phyloP scores from a whole-genome alignment of 2,888 invertebrate genomes.

The Spicauda simplicius region DNA sequence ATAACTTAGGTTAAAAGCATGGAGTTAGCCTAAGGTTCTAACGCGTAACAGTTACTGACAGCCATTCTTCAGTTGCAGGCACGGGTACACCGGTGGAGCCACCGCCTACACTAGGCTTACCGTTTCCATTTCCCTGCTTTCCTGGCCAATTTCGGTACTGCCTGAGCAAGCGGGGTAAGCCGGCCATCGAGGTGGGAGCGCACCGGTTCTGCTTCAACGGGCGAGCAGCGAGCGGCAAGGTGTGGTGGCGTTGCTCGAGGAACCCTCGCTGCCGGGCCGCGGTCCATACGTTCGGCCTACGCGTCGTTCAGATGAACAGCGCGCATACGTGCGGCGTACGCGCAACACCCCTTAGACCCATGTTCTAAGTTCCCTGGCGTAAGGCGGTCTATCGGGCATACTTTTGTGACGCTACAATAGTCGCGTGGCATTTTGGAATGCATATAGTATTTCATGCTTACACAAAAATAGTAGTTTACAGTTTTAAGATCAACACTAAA shows the following conservation, averaged over 20 bases:
- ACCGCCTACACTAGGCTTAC: constrained; percentile 73
- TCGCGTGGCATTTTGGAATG: too few species aligned
- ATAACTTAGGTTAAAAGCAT: neutral
- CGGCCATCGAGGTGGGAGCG: constrained; percentile 79
- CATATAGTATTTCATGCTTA: too few species aligned
- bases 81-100: constrained; percentile 56
- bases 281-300: constrained; percentile 77
- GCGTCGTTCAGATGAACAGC: constrained; percentile 81
- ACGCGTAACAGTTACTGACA: constrained; percentile 52
- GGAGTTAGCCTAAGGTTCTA: neutral
- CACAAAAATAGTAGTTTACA: neutral
- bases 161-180: constrained; percentile 78
- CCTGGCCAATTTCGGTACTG: constrained; percentile 81
- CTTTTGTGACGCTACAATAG: neutral
- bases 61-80: constrained; percentile 69
- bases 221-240: constrained; percentile 79
- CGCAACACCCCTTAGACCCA: constrained; percentile 76
- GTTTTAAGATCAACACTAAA: neutral
- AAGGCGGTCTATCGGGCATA: neutral
- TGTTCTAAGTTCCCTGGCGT: constrained; percentile 60
- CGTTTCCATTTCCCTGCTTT: constrained; percentile 79
- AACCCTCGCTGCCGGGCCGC: constrained; percentile 80
- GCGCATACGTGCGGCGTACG: constrained; percentile 80
- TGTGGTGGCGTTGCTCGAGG: constrained; percentile 81
- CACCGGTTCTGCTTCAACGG: constrained; percentile 81